These are phyloP conservation scores for Hirtodrosophila confusa DNA, from an alignment of 2,888 invertebrate species.

Conservation along the genomic window DNA sequence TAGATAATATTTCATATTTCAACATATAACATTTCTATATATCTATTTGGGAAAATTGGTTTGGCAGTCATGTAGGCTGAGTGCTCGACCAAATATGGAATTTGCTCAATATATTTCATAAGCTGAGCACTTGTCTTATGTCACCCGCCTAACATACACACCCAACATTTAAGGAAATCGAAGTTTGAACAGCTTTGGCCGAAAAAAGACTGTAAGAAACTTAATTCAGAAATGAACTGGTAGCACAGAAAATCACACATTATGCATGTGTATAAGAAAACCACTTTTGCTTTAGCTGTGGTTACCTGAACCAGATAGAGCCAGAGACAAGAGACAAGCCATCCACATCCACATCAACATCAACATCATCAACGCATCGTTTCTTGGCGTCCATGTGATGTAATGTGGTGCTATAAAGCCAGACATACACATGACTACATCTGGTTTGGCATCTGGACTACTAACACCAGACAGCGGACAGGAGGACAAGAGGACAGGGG, in stretches of 20 bases:
- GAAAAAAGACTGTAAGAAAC: slow-evolving; percentile 26
- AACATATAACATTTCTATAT: background rate
- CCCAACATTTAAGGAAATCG: slow-evolving; percentile 75
- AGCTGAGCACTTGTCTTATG: slow-evolving; percentile 49
- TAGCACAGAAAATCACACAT: slow-evolving; percentile 19
- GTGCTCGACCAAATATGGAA: slow-evolving; percentile 12
- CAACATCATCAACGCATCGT: slow-evolving; percentile 69
- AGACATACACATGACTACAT: slow-evolving; percentile 39
- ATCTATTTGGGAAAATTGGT: background rate
- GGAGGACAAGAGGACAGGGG: slow-evolving; percentile 2
- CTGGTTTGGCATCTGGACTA: slow-evolving; percentile 62
- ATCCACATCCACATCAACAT: slow-evolving; percentile 31
- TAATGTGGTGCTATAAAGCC: slow-evolving; percentile 67
- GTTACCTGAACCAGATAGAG: slow-evolving; percentile 29
- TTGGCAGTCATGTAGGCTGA: slow-evolving; percentile 1
- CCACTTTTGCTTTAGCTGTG: slow-evolving; percentile 54
- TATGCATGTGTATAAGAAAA: slow-evolving; percentile 49
- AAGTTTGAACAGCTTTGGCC: slow-evolving; percentile 33
- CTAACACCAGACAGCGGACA: slow-evolving; percentile 16
- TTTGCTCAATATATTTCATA: slow-evolving; percentile 42
- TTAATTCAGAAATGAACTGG: slow-evolving; percentile 40
- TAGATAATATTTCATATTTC: too few relatives aligned
- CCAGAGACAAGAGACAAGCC: slow-evolving; percentile 14
- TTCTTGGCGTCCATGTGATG: slow-evolving; percentile 63
- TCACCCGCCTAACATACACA: slow-evolving; percentile 57